Conservation (phyloP, 2,888 invertebrate genomes). For the Lithophane ornitopus region DNA sequence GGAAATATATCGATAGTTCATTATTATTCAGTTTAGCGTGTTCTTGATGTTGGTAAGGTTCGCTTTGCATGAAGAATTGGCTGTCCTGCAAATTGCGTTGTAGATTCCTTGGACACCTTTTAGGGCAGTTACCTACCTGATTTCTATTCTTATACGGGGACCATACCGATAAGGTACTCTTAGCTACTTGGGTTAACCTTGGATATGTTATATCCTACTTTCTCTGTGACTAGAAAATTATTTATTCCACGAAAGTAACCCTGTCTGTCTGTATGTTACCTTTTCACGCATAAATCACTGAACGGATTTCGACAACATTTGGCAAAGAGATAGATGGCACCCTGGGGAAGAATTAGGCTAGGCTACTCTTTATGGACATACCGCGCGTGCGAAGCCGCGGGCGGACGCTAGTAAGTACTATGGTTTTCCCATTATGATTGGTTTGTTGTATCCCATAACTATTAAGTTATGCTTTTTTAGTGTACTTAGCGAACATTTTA, state of each 20-base stretch:
- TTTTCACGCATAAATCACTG: too few species aligned
- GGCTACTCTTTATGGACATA: too few species aligned
- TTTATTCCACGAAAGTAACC: too few species aligned
- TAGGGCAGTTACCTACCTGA: background rate
- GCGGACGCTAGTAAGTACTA: too few species aligned
- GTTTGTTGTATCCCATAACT: background rate
- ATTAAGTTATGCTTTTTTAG: background rate
- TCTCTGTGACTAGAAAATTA: background rate
- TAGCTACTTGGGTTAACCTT: background rate
- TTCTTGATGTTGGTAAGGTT: background rate
- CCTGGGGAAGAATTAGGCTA: too few species aligned
- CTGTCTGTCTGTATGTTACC: too few species aligned
- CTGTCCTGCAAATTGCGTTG: background rate
- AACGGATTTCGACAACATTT: too few species aligned
- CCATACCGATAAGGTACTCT: background rate
- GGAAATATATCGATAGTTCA: background rate
- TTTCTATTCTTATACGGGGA: slow-evolving; percentile 8
- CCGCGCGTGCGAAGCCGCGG: too few species aligned
- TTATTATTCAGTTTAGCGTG: slow-evolving; percentile 2
- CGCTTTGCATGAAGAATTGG: slow-evolving; percentile 40
- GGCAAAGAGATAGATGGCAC: too few species aligned
- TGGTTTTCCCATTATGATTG: background rate
- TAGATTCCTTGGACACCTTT: slow-evolving; percentile 1
- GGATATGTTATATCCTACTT: background rate
- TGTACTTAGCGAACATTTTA: too few species aligned